Percentiles rank a stretch among this genome's conserved stretches.
Conservation (phyloP, 2,113 vertebrate genomes). For the Phodopus roborovskii region DNA sequence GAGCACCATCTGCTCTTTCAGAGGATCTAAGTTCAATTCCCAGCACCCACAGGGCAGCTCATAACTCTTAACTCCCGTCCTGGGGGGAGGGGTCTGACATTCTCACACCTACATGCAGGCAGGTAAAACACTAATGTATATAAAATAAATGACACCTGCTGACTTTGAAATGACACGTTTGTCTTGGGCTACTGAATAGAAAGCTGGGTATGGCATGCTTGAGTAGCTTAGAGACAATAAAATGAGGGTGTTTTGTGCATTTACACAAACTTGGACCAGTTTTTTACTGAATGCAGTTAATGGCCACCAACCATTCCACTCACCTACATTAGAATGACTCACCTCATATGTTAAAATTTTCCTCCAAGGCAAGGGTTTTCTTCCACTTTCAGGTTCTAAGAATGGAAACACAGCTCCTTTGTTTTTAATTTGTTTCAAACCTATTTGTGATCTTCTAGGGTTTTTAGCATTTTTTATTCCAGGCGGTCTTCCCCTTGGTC, state of each 20-base stretch:
- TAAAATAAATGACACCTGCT: neutral
- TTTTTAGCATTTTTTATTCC: constrained; percentile 49
- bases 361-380: constrained; percentile 83
- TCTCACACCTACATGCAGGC: no score
- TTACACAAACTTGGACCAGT: neutral
- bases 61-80: no score
- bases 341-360: constrained; percentile 88
- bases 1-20: no score
- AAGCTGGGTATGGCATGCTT: neutral
- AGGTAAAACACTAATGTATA: no score
- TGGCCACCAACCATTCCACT: no score
- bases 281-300: no score
- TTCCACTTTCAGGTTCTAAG: constrained; percentile 81
- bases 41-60: no score
- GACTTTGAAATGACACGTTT: neutral
- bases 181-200: neutral
- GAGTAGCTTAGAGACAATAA: neutral
- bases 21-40: no score
- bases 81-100: no score
- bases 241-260: neutral
- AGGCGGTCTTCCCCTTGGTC: neutral
- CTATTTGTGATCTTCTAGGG: neutral
- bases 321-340: neutral
- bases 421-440: constrained; percentile 68
- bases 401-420: constrained; percentile 82